These are phyloP conservation scores for Meteorus sp. DNA, from an alignment of 1,140 invertebrate genomes.

Conservation along the genomic window DNA sequence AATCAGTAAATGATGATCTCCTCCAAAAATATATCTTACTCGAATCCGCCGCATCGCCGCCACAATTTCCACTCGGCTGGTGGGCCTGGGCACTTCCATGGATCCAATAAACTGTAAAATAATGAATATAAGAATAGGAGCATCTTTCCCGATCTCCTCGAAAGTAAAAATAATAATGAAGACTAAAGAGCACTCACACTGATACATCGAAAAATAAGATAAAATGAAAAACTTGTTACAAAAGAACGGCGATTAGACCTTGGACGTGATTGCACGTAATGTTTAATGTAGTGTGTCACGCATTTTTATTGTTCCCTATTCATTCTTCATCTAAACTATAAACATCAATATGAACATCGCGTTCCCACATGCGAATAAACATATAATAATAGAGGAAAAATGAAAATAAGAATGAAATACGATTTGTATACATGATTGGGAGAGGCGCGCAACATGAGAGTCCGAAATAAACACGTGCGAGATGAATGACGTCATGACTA, in stretches of 20 bases:
- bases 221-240: too few relatives aligned
- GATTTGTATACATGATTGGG: background rate
- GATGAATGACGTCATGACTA: constrained; percentile 37
- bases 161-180: constrained; percentile 21
- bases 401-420: too few relatives aligned
- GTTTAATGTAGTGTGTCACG: too few relatives aligned
- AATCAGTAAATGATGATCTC: too few relatives aligned
- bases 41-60: constrained; percentile 97
- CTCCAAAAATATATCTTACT: constrained; percentile 66
- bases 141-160: too few relatives aligned
- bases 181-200: background rate
- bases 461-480: constrained; percentile 46
- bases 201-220: too few relatives aligned
- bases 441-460: background rate
- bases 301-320: too few relatives aligned
- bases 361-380: too few relatives aligned
- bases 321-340: too few relatives aligned
- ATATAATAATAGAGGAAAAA: too few relatives aligned
- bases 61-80: constrained; percentile 95
- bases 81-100: constrained; percentile 93
- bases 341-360: background rate
- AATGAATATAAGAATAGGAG: constrained; percentile 28
- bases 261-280: too few relatives aligned
- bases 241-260: too few relatives aligned
- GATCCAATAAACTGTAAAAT: constrained; percentile 93